Percentiles rank a stretch among this genome's conserved stretches.
These are phyloP conservation scores for Priocnemis perturbator DNA, from an alignment of 2,888 invertebrate species.

Conservation along the genomic window DNA sequence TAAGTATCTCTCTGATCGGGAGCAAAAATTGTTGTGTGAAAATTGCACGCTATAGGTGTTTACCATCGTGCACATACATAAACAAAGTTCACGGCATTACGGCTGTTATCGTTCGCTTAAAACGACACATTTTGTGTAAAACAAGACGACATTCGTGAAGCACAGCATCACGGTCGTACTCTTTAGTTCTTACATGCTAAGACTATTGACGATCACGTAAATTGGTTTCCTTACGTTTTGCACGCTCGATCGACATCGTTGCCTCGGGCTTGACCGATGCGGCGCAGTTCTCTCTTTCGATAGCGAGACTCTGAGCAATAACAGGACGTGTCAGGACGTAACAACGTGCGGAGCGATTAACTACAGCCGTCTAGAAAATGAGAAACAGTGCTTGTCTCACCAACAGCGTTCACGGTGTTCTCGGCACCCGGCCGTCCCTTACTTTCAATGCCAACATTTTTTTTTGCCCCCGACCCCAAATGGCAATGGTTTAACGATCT, in stretches of 20 bases:
- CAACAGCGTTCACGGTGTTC: constrained; percentile 18
- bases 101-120: background rate
- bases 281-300: constrained; percentile 11
- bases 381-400: constrained; percentile 41
- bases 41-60: background rate
- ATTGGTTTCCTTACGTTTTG: constrained; percentile 58
- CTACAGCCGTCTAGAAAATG: constrained; percentile 42
- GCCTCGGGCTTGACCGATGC: constrained; percentile 15
- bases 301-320: constrained; percentile 15
- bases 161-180: too few relatives aligned
- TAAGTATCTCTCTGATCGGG: constrained; percentile 74
- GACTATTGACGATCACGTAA: background rate
- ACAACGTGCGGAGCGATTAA: constrained; percentile 22
- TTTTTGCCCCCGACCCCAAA: constrained; percentile 2
- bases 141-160: constrained; percentile 8
- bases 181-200: constrained; percentile 2
- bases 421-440: constrained; percentile 30
- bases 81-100: background rate
- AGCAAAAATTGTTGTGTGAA: too few relatives aligned
- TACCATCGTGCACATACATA: background rate
- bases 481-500: constrained; percentile 13
- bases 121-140: background rate
- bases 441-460: constrained; percentile 48
- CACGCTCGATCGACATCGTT: constrained; percentile 59
- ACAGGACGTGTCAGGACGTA: constrained; percentile 8